phyloP scores from a whole-genome alignment of 2,797 vertebrate genomes.

The Syngnathus rostellatus region DNA sequence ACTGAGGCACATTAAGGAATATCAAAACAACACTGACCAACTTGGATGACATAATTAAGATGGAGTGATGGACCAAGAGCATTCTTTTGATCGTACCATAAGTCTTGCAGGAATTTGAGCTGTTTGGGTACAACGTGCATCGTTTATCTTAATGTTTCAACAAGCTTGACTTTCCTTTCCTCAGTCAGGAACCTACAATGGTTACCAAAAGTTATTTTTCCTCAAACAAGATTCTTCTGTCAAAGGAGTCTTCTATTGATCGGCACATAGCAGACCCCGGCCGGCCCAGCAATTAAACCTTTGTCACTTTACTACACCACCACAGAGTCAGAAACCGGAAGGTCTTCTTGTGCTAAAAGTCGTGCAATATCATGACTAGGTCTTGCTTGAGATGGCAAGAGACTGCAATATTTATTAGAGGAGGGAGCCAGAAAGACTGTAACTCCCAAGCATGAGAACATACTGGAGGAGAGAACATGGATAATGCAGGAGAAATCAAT shows the following conservation, averaged over 20 bases:
- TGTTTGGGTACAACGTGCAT: no score
- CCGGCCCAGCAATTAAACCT: not conserved
- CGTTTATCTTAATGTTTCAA: not conserved
- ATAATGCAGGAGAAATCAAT: slow-evolving; percentile 16
- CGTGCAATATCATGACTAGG: slow-evolving; percentile 63
- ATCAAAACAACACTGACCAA: no score
- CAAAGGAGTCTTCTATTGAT: not conserved
- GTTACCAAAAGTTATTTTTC: not conserved
- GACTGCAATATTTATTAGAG: slow-evolving; percentile 63
- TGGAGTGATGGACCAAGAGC: no score
- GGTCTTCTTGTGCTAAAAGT: slow-evolving; percentile 59
- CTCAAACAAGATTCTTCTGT: not conserved
- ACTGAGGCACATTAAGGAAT: no score
- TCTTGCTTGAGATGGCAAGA: slow-evolving; percentile 48
- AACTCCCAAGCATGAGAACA: slow-evolving; percentile 23
- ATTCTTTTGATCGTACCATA: no score
- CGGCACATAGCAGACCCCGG: not conserved
- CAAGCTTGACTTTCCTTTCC: not conserved
- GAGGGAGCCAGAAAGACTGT: slow-evolving; percentile 30
- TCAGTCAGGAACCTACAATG: not conserved
- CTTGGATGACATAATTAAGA: no score
- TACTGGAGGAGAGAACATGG: slow-evolving; percentile 26
- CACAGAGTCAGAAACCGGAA: slow-evolving; percentile 50
- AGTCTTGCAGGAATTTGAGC: no score
- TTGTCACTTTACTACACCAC: not conserved